Evolutionary conservation across 2,113 vertebrate species (phyloP), one percentile per base, ranked within the genome.

Genomic region (western clawed frog (Xenopus tropicalis)): DNA sequence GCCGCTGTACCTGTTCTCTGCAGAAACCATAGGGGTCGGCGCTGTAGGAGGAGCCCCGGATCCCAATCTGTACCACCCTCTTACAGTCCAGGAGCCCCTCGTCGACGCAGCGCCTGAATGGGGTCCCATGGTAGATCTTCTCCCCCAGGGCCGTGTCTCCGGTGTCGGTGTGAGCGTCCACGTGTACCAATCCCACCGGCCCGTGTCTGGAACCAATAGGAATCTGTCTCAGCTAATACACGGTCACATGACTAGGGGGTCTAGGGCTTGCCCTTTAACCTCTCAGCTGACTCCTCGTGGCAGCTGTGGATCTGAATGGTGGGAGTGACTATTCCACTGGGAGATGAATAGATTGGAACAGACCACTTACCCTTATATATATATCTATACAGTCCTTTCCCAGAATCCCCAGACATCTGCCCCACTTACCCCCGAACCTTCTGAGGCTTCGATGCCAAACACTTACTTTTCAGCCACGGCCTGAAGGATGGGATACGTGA

Each of bases 401-500:
- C 29, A 37, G 29, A 37, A 37, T 37, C 29, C n/a, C 10, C 29
- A 37, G 7, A 29, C 3, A 29, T 7, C 25, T 37, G 29, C 29
- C 29, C 29, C 5, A 7, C 25, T 29, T 37, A 9, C n/a, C n/a
- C n/a, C n/a, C n/a, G n/a, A n/a, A n/a, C n/a, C n/a, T n/a, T n/a
- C n/a, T n/a, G n/a, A n/a, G 48, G 48, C 3, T 11, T 14, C 16
- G 14, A 16, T 52, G 14, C 11, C 13, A 58, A 52, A 21, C 11
- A 90, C 93, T 90, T 86, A 98, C 96, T 90, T 93, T 74, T 93
- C 87, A 44, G 91, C 92, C 21, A 98, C 61, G 0, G 94, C 95
- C 83, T 98, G 96, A 21, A 99, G 86, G 82, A 98, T 96, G 11
- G 97, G 96, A 68, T 98, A 98, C 0, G 95, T 90, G 70, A 99